Evolutionary conservation across 2,888 invertebrate species (phyloP).

Genomic region (Mystacides longicornis): DNA sequence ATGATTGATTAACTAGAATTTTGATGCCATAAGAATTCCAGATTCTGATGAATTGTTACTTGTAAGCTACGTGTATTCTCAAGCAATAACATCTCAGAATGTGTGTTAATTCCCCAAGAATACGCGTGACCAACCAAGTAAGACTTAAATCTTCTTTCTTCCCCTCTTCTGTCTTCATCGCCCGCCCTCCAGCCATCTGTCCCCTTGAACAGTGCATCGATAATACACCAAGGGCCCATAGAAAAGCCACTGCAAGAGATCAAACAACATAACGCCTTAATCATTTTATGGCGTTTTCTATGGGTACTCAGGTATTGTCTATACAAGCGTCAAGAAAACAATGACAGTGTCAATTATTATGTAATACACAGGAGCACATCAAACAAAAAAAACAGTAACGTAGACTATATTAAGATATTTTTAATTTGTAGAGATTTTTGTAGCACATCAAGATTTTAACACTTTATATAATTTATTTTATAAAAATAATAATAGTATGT

Average conservation of each 20-base stretch:
- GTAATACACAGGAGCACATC: background rate
- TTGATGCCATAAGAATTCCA: too few relatives aligned
- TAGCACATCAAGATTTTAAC: too few relatives aligned
- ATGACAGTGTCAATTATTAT: background rate
- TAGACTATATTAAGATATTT: background rate
- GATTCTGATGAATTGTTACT: slow-evolving; percentile 49
- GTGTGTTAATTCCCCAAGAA: slow-evolving; percentile 99
- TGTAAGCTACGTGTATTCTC: slow-evolving; percentile 99
- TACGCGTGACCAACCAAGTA: slow-evolving; percentile 92
- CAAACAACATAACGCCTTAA: too few relatives aligned
- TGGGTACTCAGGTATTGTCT: background rate
- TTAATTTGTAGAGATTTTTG: too few relatives aligned
- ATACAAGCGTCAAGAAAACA: background rate
- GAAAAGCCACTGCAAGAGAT: too few relatives aligned
- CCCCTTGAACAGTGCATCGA: background rate
- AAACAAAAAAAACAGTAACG: background rate
- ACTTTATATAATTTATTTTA: too few relatives aligned
- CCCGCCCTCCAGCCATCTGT: background rate
- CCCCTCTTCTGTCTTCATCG: slow-evolving; percentile 1
- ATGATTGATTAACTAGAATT: too few relatives aligned
- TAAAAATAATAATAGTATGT: too few relatives aligned
- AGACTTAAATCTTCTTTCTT: slow-evolving; percentile 11
- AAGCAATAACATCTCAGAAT: slow-evolving; percentile 96
- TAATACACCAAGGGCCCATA: background rate
- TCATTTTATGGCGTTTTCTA: background rate